Conservation (phyloP, 2,113 vertebrate genomes). For the Cyanoliseus patagonus region DNA sequence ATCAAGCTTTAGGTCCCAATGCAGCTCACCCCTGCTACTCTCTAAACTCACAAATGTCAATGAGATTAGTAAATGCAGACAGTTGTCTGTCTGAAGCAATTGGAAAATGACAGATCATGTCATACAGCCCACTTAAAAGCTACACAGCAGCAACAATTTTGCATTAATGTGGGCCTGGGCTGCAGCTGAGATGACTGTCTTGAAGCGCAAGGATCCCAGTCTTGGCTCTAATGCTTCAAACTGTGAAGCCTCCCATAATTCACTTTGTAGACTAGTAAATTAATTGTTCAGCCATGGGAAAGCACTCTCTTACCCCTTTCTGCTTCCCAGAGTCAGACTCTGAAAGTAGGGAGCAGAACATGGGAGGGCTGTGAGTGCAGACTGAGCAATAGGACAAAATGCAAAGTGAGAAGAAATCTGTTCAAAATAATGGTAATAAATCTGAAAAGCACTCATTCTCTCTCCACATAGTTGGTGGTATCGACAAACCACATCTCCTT, state of each 20-base stretch:
- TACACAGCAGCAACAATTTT: neutral
- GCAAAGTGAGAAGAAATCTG: neutral
- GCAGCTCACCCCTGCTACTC: neutral
- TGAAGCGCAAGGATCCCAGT: neutral
- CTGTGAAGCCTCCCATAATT: neutral
- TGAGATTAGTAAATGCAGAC: neutral
- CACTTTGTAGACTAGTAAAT: neutral
- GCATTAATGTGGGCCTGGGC: neutral
- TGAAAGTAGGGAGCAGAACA: neutral
- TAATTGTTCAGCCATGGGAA: neutral
- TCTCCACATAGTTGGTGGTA: neutral
- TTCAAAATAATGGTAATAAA: constrained; percentile 14
- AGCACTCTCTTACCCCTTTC: neutral
- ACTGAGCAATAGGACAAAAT: neutral
- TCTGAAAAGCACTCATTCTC: neutral
- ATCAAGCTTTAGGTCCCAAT: neutral
- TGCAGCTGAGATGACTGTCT: neutral
- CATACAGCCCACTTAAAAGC: neutral
- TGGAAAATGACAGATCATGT: neutral
- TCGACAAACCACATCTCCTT: neutral
- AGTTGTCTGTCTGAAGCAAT: neutral
- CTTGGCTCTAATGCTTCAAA: neutral
- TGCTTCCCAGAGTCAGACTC: neutral
- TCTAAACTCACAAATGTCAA: neutral
- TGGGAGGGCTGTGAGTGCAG: fast-evolving